phyloP scores from a whole-genome alignment of 2,797 vertebrate genomes.

The Leptatherina wallacei region DNA sequence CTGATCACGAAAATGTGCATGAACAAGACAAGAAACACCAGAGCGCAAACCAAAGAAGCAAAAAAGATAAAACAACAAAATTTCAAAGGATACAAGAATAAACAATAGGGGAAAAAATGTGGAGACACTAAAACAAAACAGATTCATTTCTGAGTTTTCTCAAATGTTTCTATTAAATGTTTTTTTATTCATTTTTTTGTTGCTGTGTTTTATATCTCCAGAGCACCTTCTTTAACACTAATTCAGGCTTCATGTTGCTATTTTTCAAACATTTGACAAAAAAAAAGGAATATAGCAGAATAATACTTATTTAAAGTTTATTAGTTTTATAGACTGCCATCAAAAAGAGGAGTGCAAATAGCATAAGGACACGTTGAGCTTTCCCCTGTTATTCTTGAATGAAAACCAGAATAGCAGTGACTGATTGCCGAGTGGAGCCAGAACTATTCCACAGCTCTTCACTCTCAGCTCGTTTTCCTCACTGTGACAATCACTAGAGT shows the following conservation, averaged over 20 bases:
- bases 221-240: no score
- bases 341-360: not conserved
- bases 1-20: no score
- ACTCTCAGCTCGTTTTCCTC: conserved; percentile 43
- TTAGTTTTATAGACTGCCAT: not conserved
- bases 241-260: no score
- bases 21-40: not conserved
- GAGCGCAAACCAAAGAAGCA: not conserved
- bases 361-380: not conserved
- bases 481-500: conserved; percentile 57
- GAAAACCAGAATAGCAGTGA: conserved; percentile 26
- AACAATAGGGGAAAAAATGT: not conserved
- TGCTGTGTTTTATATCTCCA: no score
- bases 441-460: conserved; percentile 49
- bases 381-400: conserved; percentile 9
- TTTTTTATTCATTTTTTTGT: no score
- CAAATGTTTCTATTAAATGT: no score
- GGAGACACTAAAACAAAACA: no score
- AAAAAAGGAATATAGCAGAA: no score
- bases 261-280: no score
- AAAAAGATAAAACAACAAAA: not conserved
- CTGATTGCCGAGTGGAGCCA: conserved; percentile 34
- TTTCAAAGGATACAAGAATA: not conserved
- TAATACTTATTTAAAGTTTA: no score
- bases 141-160: no score